Base-by-base conservation (phyloP, 2,797 vertebrate genomes). In the Schizopygopsis pylzovi region DNA sequence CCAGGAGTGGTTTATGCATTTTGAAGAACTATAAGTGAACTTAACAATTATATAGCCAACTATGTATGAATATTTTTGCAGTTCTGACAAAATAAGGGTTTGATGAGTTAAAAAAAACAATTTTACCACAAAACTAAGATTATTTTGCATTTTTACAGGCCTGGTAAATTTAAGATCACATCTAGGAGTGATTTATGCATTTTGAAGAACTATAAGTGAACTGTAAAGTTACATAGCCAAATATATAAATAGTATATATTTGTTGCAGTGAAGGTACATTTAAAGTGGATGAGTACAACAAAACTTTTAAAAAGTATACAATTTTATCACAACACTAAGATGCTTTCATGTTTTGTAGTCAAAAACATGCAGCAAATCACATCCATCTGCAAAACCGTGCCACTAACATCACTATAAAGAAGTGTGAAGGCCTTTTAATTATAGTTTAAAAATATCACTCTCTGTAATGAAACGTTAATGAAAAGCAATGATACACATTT, bases 351-450 rank as follows among this genome's bases (percentile, higher is more conserved):
- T 45, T 65, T 75, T 52, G 59, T 22, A 52, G 22, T 79, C 25
- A 80, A 39, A 72, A 28, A 78, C 10, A 68, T 18, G 54, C 71
- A 49, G 61, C 2, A 49, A 18, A 59, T 65, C 33, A 37, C 56
- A 70, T 10, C 6, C 43, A 56, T 67, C 37, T 70, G 13, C 45
- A 84, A 84, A 67, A 67, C 33, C 13, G 20, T 73, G 72, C 56
- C 33, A 37, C 13, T 43, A 61, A 43, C 8, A 18, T n/a, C 67
- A 47, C 33, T 63, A 13, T 12, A 61, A 81, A 47, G 25, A 49
- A 45, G 37, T 25, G 43, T 37, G 7, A 33, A 81, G 79, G 82
- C 82, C 77, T 84, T 73, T 76, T 47, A 77, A 65, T 72, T 87
- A 54, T 33, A 61, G 75, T 33, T 49, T 79, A 70, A 70, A 84